Evolutionary conservation across 2,888 invertebrate species (phyloP), one percentile per base, ranked within the genome.

Genomic region (Hesperia comma): DNA sequence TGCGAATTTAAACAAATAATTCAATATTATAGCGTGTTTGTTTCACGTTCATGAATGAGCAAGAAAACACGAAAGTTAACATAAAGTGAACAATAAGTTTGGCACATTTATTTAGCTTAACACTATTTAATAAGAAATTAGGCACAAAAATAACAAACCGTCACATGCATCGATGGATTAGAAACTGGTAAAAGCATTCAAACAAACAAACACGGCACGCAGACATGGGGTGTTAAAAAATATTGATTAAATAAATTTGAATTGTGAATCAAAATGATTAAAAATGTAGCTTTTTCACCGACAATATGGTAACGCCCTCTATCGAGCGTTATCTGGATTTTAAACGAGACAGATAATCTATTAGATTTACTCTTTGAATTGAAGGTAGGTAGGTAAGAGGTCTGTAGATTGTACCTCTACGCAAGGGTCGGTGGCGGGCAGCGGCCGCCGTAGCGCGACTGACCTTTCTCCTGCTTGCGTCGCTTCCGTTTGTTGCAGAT

Each of bases 401-500:
- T 46, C 43, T 46, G 43, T 46, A 15, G 17, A 17, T n/a, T 15
- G n/a, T 7, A 43, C 15, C 6, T 43, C 12, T 41, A 7, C 12
- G 2, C 21, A 14, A 14, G 12, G 43, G 41, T 17, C 68, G 80
- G 84, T 75, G 77, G 83, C 83, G 84, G 79, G 83, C 85, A 77
- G 85, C 87, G 86, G 85, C 84, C 81, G 81, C 80, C 58, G 72
- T 72, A 67, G 62, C 55, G 55, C 51, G n/a, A 63, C 93, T 93
- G 94, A 98, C 99, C 98, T 97, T 98, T 98, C 94, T 98, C 98
- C 93, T 98, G 98, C 95, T 98, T 98, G 94, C 98, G 96, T 82
- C 98, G 95, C 93, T 98, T 98, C 85, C 98, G 95, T 93, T 98
- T 98, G 94, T 98, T 99, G 95, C 98, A 98, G 91, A 98, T 98